Conservation (phyloP, 2,888 invertebrate genomes). For the Heliothis peltigera region DNA sequence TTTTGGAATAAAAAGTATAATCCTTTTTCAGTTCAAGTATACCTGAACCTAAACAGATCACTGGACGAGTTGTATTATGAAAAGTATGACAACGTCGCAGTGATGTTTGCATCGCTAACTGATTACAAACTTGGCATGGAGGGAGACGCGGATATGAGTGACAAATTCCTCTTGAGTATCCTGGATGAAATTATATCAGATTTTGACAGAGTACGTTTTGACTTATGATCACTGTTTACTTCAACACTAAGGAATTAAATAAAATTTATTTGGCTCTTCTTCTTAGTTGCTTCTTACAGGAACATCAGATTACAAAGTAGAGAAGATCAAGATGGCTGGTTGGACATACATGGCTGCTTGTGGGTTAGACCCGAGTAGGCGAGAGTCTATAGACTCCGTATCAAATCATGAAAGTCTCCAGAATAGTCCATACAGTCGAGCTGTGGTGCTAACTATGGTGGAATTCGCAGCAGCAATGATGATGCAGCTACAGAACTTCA, state of each 20-base stretch:
- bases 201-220: conserved; percentile 94
- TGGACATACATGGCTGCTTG: conserved; percentile 99
- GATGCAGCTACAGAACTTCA: conserved; percentile 88
- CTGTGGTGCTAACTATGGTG: conserved; percentile 85
- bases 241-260: neutral
- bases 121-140: conserved; percentile 93
- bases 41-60: conserved; percentile 92
- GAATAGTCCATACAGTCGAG: conserved; percentile 80
- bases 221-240: too few relatives aligned
- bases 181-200: conserved; percentile 98
- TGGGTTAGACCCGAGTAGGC: conserved; percentile 94
- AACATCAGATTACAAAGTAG: conserved; percentile 92
- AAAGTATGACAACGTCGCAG: conserved; percentile 96
- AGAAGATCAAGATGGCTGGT: conserved; percentile 99
- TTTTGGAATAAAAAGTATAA: neutral
- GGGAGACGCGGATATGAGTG: conserved; percentile 91
- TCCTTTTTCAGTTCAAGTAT: conserved; percentile 92
- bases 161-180: conserved; percentile 91
- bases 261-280: neutral
- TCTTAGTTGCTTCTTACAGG: conserved; percentile 91
- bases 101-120: conserved; percentile 98
- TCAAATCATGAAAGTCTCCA: conserved; percentile 68
- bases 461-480: conserved; percentile 88
- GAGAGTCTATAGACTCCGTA: conserved; percentile 88
- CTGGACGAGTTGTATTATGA: conserved; percentile 96